Conservation (phyloP, 37 sponge, comb jelly and placozoan species). For the Ianthella basta region DNA sequence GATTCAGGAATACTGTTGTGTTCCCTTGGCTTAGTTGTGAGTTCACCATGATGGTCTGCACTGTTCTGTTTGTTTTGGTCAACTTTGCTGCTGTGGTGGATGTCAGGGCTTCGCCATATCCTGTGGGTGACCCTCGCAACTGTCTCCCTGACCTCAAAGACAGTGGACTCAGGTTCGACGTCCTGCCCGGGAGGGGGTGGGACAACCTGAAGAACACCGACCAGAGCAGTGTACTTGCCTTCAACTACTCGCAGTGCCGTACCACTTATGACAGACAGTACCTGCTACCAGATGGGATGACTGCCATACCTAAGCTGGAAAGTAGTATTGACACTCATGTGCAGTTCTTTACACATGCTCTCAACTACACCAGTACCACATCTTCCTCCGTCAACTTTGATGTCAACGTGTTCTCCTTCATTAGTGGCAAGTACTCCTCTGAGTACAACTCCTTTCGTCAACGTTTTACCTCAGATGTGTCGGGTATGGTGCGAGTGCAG, state of each 20-base stretch:
- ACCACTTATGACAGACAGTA: conserved; percentile 69
- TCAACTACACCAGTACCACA: conserved; percentile 57
- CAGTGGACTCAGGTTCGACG: neutral
- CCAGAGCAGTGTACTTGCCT: conserved; percentile 53
- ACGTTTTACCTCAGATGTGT: conserved; percentile 37
- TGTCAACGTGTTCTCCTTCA: conserved; percentile 30
- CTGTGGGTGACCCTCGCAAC: conserved; percentile 3
- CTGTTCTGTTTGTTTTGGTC: no score
- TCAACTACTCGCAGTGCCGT: conserved; percentile 65
- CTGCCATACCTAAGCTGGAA: conserved; percentile 51
- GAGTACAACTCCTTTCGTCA: conserved; percentile 51
- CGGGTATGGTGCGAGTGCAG: conserved; percentile 55
- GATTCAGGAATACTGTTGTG: no score
- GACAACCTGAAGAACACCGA: conserved; percentile 76
- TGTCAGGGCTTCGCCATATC: neutral
- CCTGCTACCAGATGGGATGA: conserved; percentile 62
- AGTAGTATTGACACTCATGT: conserved; percentile 55
- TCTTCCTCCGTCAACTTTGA: conserved; percentile 58
- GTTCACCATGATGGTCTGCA: no score
- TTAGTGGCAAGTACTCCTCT: conserved; percentile 66
- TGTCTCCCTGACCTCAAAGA: neutral
- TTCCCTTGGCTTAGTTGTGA: no score
- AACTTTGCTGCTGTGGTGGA: no score
- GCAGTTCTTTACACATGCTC: conserved; percentile 56
- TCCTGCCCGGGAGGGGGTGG: conserved; percentile 70